Base-by-base conservation (phyloP, 2,797 vertebrate genomes). In the Alauda arvensis region DNA sequence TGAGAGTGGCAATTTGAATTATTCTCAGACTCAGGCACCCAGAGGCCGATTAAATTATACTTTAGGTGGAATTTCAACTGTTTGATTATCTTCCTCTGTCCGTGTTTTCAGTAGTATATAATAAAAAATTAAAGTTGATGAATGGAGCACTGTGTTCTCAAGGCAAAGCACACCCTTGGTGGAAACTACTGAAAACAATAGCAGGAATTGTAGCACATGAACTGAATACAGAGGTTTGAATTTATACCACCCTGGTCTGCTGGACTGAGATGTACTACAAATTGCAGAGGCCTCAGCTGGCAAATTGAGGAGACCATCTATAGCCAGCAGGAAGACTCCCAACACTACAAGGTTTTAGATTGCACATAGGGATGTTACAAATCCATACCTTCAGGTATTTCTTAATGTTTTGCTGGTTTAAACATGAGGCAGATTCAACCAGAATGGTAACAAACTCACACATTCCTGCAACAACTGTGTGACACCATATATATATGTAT, bases 171-270 rank as follows among this genome's bases (percentile, higher is more conserved):
- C 83, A 61, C 66, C 88, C 87, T 89, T 61, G 37, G 81, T 93
- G 87, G 88, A 89, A 93, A 92, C 31, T 56, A 26, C 59, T 71
- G 39, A 71, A 82, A 91, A 94, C 92, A 95, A 95, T 80, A 62
- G 55, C 88, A 95, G 93, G 92, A 95, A 93, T 33, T 89, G 57
- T 83, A 89, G 52, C 21, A 67, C 69, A 82, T 21, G 61, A 80
- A 74, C 42, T 75, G 51, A 89, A 82, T 34, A 57, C 37, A 75
- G 33, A 74, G 26, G 9, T 43, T 60, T 82, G 51, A 91, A 79
- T 70, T 69, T 74, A 79, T 48, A 79, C 59, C 83, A 86, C 40
- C 59, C 85, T 34, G 40, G 31, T 10, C 48, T 68, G 46, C 69
- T 53, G 43, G 13, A 51, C 10, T 77, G 65, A 86, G 61, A 53